Conservation (phyloP, 2,113 vertebrate species). For the Pyrgilauda ruficollis region DNA sequence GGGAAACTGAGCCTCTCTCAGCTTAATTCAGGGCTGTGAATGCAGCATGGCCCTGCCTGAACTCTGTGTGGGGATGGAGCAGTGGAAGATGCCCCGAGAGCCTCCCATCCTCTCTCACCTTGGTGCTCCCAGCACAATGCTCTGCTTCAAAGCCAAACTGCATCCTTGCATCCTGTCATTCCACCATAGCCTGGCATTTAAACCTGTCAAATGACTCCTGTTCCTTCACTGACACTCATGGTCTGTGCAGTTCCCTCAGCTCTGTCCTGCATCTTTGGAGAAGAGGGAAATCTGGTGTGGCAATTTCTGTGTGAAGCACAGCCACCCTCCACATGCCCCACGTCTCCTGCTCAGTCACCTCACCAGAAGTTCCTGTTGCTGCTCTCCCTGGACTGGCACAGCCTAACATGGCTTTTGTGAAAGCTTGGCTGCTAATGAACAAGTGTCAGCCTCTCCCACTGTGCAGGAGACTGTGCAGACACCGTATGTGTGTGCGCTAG, state of each 20-base stretch:
- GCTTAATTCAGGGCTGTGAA: background rate
- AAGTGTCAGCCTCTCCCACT: background rate
- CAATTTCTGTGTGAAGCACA: background rate
- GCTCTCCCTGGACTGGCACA: background rate
- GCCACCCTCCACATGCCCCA: fast-evolving
- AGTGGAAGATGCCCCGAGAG: background rate
- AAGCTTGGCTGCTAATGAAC: background rate
- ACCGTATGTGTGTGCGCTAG: background rate
- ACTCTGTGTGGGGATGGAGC: background rate
- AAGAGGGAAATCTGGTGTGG: background rate
- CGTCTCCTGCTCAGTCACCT: fast-evolving
- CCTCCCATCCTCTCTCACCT: background rate
- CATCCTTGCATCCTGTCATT: background rate
- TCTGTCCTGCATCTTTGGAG: background rate
- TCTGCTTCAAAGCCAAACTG: background rate
- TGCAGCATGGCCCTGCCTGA: background rate
- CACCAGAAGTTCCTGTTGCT: background rate
- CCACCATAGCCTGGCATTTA: background rate
- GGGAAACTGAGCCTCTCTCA: background rate
- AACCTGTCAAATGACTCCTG: background rate
- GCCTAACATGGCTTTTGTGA: background rate
- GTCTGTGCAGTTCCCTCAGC: background rate
- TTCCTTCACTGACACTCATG: background rate
- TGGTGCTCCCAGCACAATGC: background rate
- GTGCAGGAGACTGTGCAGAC: background rate